Conservation (phyloP, 2,113 vertebrate species). For the Chionodraco myersi region DNA sequence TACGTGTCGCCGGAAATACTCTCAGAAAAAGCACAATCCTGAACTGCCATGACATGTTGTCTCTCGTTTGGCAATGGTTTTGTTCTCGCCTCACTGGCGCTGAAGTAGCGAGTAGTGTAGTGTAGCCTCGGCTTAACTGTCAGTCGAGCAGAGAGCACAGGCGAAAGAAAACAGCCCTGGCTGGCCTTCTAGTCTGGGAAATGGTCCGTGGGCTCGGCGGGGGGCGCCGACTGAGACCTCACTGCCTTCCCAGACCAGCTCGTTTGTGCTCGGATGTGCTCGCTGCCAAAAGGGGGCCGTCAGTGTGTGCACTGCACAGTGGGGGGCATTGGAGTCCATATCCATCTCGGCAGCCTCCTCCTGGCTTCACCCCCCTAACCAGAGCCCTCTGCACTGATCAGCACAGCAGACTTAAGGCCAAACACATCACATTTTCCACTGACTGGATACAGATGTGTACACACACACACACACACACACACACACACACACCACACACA, state of each 20-base stretch:
- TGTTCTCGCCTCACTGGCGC: constrained; percentile 74
- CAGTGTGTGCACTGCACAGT: constrained; percentile 77
- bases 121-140: constrained; percentile 75
- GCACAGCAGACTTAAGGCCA: constrained; percentile 80
- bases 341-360: constrained; percentile 80
- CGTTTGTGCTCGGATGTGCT: constrained; percentile 76
- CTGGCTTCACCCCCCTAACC: constrained; percentile 78
- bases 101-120: constrained; percentile 57
- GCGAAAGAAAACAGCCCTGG: constrained; percentile 77
- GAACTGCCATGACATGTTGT: constrained; percentile 70
- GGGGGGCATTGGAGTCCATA: constrained; percentile 77
- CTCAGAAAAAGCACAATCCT: constrained; percentile 35
- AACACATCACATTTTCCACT: constrained; percentile 83
- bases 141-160: constrained; percentile 74
- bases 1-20: constrained; percentile 27
- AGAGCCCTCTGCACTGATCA: constrained; percentile 78
- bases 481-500: background rate
- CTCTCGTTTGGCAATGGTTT: constrained; percentile 69
- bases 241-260: constrained; percentile 80
- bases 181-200: constrained; percentile 81
- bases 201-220: constrained; percentile 79
- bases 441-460: constrained; percentile 75
- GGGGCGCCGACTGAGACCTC: constrained; percentile 78
- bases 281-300: constrained; percentile 80
- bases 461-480: constrained; percentile 10